Conservation (phyloP, 2,797 vertebrate species). For the Onychomys leucogaster region DNA sequence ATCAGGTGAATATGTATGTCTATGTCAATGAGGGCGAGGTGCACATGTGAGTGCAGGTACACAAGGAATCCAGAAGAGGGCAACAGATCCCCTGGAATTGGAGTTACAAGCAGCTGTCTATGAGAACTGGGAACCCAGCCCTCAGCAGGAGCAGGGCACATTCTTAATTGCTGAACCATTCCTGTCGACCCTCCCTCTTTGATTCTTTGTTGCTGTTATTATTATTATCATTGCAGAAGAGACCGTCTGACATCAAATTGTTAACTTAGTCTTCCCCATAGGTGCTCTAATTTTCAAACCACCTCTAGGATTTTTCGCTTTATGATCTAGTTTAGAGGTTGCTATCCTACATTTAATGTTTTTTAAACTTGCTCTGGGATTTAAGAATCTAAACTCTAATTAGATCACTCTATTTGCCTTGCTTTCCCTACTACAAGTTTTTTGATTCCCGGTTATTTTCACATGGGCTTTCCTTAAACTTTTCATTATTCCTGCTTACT, state of each 20-base stretch:
- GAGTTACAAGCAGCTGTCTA: too few relatives aligned
- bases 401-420: background rate
- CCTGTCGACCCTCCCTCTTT: background rate
- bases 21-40: background rate
- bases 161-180: too few relatives aligned
- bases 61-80: background rate
- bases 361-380: background rate
- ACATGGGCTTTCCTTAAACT: background rate
- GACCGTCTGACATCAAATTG: background rate
- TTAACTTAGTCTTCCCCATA: background rate
- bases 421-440: background rate
- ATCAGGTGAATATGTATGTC: background rate
- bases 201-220: background rate
- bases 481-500: background rate
- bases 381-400: background rate
- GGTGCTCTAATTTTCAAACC: background rate
- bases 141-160: background rate
- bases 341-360: background rate
- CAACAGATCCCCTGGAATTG: too few relatives aligned
- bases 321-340: background rate
- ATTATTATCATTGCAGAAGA: background rate
- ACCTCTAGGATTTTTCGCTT: background rate
- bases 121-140: background rate
- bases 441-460: background rate
- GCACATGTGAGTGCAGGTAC: background rate